These are phyloP conservation scores for Catostylus mosaicus DNA, from an alignment of 30 jellyfish, hydroid and myxozoan species.

Conservation along the genomic window DNA sequence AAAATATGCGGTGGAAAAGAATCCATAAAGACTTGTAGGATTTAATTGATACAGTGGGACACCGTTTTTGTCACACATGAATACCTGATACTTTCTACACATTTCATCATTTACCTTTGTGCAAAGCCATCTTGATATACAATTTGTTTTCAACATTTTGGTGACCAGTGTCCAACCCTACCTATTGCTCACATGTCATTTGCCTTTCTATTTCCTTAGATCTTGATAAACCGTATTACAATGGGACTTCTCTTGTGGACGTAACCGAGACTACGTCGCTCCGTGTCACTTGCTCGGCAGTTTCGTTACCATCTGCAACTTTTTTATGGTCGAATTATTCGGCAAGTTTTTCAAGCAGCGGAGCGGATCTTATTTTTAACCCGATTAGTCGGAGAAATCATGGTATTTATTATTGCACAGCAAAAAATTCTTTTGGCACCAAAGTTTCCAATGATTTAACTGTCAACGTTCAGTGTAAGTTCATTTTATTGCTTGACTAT, in stretches of 20 bases:
- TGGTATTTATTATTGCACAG: not conserved
- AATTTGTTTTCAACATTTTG: too few relatives aligned
- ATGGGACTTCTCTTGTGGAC: not conserved
- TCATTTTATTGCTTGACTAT: not conserved
- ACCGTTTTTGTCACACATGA: too few relatives aligned
- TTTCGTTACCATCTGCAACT: not conserved
- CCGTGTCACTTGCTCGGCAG: not conserved
- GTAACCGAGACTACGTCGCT: not conserved
- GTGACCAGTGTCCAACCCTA: too few relatives aligned
- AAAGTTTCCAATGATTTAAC: not conserved
- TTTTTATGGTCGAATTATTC: not conserved
- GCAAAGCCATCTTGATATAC: too few relatives aligned
- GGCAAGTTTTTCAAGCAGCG: not conserved
- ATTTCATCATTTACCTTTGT: too few relatives aligned
- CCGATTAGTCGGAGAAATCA: not conserved
- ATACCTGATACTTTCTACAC: too few relatives aligned
- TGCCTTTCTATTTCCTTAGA: not conserved
- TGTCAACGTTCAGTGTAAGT: slow-evolving; percentile 14
- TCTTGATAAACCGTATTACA: not conserved
- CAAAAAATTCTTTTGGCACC: not conserved
- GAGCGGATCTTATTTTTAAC: not conserved
- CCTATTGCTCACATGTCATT: too few relatives aligned
- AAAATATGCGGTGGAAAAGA: too few relatives aligned
- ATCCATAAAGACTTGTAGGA: too few relatives aligned
- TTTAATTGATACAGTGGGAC: too few relatives aligned